Base-by-base conservation (phyloP, 2,113 vertebrate genomes). In the Laterallus jamaicensis region DNA sequence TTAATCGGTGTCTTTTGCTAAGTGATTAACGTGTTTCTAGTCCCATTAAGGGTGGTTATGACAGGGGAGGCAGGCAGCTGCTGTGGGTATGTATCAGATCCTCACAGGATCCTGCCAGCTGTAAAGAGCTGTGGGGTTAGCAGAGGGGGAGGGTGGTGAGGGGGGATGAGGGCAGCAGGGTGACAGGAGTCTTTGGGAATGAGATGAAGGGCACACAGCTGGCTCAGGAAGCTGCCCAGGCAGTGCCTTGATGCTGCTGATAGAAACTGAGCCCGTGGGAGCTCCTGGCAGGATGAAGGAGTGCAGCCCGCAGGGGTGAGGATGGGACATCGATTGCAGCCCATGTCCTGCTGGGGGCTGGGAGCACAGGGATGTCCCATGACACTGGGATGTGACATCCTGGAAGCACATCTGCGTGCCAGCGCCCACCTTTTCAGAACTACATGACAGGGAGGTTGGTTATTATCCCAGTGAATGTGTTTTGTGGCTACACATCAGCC, bases 1-100 rank as follows among this genome's bases (percentile, higher is more conserved):
- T 92, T 95, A 95, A 93, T 86, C 5, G 49, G 81, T 87, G 95
- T 93, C 95, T 96, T 64, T 67, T 91, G 85, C 85, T 75, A 50
- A 91, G 85, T 88, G 95, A 97, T 97, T 86, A 97, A 91, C 75
- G 56, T 64, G 74, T 95, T 84, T 92, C 91, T 84, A 52, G 63
- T 67, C 40, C 93, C 92, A 90, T 93, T 91, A 92, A 55, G 95
- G 94, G 91, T 0, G 4, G 79, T 92, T 90, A 44, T 93, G 96
- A 91, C 63, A 95, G 82, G 81, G 92, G 63, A 93, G 77, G 82
- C 91, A 93, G 87, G 94, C 92, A 92, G 94, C 94, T 95, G 93
- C 83, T 68, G 6, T 24, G 8, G 80, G 84, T 74, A 90, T 93
- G 96, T 92, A 82, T 63, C 32, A 39, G 85, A 92, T 96, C 91